These are phyloP conservation scores for Conops quadrifasciatus DNA, from an alignment of 2,888 invertebrate species.

Conservation along the genomic window DNA sequence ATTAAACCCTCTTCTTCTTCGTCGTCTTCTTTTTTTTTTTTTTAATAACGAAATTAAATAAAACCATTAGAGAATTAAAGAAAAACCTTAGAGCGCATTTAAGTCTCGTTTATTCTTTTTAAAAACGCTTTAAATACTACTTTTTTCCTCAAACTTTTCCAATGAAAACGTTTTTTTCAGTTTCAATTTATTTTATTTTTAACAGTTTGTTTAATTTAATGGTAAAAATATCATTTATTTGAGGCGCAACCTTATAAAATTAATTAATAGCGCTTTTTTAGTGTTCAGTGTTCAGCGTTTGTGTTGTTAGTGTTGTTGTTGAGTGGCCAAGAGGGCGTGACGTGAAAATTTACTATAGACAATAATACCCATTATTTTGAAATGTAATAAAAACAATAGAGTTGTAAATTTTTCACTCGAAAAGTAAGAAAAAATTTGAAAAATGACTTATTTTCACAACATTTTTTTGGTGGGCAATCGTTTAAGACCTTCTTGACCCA, in stretches of 20 bases:
- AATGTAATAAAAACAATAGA: too few relatives aligned
- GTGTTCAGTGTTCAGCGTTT: too few relatives aligned
- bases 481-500: too few relatives aligned
- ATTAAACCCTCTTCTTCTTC: background rate
- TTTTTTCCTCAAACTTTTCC: background rate
- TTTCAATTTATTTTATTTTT: conserved; percentile 5
- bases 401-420: too few relatives aligned
- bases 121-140: background rate
- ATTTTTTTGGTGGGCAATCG: too few relatives aligned
- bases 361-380: too few relatives aligned
- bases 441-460: too few relatives aligned
- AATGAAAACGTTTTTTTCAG: background rate
- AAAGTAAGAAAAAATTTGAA: too few relatives aligned
- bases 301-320: background rate
- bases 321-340: too few relatives aligned
- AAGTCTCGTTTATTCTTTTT: background rate
- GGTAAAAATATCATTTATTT: conserved; percentile 10
- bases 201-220: background rate
- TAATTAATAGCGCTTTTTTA: conserved; percentile 8
- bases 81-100: background rate
- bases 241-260: conserved; percentile 10
- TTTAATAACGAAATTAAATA: background rate
- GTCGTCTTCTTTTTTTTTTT: background rate
- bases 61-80: background rate
- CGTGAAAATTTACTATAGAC: too few relatives aligned